Conservation (phyloP, 2,888 invertebrate genomes). For the Acholoe squamosa region DNA sequence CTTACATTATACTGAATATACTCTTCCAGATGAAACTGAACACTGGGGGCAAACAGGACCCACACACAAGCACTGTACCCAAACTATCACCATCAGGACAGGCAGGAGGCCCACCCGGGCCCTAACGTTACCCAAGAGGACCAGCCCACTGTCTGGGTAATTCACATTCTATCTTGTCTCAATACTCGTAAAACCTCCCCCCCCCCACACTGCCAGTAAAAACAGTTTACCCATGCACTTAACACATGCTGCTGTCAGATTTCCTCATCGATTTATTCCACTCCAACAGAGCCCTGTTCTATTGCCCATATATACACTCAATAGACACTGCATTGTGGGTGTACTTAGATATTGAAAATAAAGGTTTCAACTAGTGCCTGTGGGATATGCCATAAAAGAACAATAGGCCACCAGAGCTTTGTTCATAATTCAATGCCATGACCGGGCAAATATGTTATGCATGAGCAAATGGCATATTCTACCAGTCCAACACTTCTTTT, state of each 20-base stretch:
- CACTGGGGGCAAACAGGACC: too few species aligned
- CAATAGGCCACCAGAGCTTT: background rate
- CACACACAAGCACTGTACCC: too few species aligned
- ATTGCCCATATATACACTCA: background rate
- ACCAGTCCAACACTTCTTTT: background rate
- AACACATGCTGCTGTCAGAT: conserved; percentile 20
- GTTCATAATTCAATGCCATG: conserved; percentile 13
- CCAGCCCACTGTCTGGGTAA: background rate
- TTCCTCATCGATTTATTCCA: background rate
- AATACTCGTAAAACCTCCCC: background rate
- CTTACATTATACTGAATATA: too few species aligned
- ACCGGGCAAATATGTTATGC: conserved; percentile 19
- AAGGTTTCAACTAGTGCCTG: background rate
- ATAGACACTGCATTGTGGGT: too few species aligned
- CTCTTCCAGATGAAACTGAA: too few species aligned
- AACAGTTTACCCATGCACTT: conserved; percentile 20
- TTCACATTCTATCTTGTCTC: background rate
- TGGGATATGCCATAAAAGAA: conserved; percentile 16
- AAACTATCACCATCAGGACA: background rate
- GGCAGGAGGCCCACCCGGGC: background rate
- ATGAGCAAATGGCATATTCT: conserved; percentile 21
- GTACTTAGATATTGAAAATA: too few species aligned
- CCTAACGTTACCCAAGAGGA: background rate
- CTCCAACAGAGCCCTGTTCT: background rate
- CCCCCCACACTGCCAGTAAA: background rate